Base-by-base conservation (phyloP, 2,113 vertebrate species). In the Upupa epops region DNA sequence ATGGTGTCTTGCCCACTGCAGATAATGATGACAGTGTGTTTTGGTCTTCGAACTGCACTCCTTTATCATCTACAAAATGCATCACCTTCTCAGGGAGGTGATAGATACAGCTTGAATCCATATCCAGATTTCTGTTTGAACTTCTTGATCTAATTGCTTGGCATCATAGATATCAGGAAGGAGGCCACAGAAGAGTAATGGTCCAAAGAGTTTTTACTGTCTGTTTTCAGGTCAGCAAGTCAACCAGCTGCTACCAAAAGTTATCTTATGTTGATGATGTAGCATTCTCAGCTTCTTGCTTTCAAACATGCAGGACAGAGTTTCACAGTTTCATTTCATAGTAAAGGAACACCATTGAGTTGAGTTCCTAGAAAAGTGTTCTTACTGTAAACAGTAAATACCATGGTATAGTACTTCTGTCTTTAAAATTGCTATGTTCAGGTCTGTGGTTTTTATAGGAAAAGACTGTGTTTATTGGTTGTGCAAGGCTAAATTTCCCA, bases 21-120 rank as follows among this genome's bases (percentile, higher is more conserved):
- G 37, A 45, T 25, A 21, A n/a, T n/a, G n/a, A 29, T 1, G 2
- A 18, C 17, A 18, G 18, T 13, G 6, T 45, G 16, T 59, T 71
- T 83, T n/a, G 56, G 24, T 55, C 32, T 49, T 45, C 54, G 32
- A 72, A 59, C 26, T 70, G n/a, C 17, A 12, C 28, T 68, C n/a
- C 66, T 78, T 54, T 46, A 18, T 78, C 25, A 46, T 9, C 56
- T 52, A 13, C 51, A 74, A 32, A 45, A 40, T 5, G 8, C 14
- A 4, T 2, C 12, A 0, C 4, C n/a, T 5, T 54, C 63, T 76
- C 31, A 14, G 19, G 1, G 1, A 70, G 32, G 10, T 29, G 15
- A 26, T 5, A 25, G 48, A 8, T 14, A 26, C 54, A 26, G 37
- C 6, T 40, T n/a, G 21, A 68, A 46, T 59, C 26, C 11, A 9